These are phyloP conservation scores for Ditylenchus weischeri DNA, from an alignment of 2,888 invertebrate species.

Conservation along the genomic window DNA sequence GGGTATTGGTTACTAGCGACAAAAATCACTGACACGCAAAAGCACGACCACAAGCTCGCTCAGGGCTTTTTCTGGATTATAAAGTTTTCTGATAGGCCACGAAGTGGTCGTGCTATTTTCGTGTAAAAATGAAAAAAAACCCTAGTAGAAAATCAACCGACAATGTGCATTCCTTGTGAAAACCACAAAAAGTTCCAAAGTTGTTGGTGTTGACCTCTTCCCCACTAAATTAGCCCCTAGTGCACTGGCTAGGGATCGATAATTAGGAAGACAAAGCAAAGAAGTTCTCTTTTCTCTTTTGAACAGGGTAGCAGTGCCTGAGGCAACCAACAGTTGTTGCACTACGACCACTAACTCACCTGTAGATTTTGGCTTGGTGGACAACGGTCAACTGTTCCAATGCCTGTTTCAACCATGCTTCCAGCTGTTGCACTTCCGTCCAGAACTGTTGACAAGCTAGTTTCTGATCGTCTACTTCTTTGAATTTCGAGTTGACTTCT, in stretches of 20 bases:
- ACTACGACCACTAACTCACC: conserved; percentile 12
- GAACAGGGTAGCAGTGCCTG: background rate
- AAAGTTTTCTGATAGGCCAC: too few species aligned
- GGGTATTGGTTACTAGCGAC: background rate
- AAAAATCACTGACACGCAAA: too few species aligned
- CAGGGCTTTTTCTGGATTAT: too few species aligned
- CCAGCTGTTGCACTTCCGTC: conserved; percentile 31
- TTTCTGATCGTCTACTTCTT: conserved; percentile 14
- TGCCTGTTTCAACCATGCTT: conserved; percentile 60
- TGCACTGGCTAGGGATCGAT: background rate
- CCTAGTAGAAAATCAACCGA: too few species aligned
- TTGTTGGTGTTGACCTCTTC: too few species aligned
- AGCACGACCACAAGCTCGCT: too few species aligned
- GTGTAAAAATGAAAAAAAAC: too few species aligned
- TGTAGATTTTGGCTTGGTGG: conserved; percentile 32
- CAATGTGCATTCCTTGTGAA: too few species aligned
- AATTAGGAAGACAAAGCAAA: background rate
- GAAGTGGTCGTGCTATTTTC: too few species aligned
- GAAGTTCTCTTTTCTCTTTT: background rate
- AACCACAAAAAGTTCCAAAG: too few species aligned
- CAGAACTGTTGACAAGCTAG: conserved; percentile 27
- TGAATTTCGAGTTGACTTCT: conserved; percentile 26
- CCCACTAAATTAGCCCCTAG: too few species aligned
- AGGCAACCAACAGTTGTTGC: background rate
- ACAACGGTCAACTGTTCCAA: conserved; percentile 55